Conservation (phyloP, 2,113 vertebrate genomes). For the Caranx ignobilis region DNA sequence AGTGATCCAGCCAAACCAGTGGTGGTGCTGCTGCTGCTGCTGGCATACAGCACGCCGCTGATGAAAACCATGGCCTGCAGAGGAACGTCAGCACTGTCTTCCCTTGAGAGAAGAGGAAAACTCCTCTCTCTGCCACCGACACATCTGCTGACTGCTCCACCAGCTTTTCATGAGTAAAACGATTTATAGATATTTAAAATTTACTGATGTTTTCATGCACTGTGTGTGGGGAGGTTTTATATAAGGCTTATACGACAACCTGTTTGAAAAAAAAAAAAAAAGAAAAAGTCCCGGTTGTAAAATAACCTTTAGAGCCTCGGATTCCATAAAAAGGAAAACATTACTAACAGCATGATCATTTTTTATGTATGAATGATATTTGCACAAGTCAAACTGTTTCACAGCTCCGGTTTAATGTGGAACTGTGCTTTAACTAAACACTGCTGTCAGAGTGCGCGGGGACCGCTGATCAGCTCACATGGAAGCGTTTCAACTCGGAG, state of each 20-base stretch:
- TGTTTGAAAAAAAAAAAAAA: constrained; percentile 62
- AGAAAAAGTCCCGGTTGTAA: constrained; percentile 60
- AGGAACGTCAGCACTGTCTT: constrained; percentile 87
- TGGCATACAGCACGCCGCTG: constrained; percentile 82
- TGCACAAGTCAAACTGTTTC: constrained; percentile 62
- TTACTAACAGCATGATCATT: constrained; percentile 59
- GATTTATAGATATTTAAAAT: constrained; percentile 91
- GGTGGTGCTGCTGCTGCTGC: constrained; percentile 13
- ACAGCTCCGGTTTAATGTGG: constrained; percentile 50
- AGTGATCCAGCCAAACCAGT: constrained; percentile 45
- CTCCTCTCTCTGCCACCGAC: constrained; percentile 83
- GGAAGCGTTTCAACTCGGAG: constrained; percentile 41
- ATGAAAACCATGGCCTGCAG: constrained; percentile 91
- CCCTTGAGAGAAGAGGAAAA: constrained; percentile 86
- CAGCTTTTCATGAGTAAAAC: constrained; percentile 88
- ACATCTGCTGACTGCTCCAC: constrained; percentile 91
- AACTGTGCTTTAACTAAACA: constrained; percentile 53
- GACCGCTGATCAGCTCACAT: constrained; percentile 51
- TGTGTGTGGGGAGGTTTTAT: constrained; percentile 80
- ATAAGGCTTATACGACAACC: constrained; percentile 78
- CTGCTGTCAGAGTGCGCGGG: constrained; percentile 15
- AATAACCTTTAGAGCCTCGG: constrained; percentile 68
- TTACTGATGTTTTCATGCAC: constrained; percentile 88
- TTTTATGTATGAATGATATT: constrained; percentile 58
- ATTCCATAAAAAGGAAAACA: constrained; percentile 79